Evolutionary conservation across 2,113 vertebrate genomes (phyloP).

Genomic region (Budorcas taxicolor): DNA sequence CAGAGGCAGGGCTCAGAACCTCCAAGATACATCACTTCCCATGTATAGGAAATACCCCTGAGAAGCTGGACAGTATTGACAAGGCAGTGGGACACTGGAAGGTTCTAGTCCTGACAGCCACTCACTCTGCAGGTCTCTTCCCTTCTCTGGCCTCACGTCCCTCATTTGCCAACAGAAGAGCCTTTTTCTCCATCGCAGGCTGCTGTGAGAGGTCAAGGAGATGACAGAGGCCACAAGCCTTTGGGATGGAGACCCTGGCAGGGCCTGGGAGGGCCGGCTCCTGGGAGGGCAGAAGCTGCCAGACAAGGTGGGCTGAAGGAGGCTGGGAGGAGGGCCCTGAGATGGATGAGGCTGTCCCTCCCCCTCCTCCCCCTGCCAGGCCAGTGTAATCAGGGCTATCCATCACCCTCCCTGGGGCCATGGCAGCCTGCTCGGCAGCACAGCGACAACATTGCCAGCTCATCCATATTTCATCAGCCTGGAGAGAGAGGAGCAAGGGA

Average conservation of each 20-base stretch:
- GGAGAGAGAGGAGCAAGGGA: background rate
- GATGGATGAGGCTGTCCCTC: background rate
- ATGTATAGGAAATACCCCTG: background rate
- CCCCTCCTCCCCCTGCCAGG: fast-evolving
- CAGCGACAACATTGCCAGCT: background rate
- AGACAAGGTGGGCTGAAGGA: no score
- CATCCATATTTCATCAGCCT: background rate
- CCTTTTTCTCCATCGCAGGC: background rate
- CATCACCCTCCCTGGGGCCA: background rate
- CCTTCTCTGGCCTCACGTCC: background rate
- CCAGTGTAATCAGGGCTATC: background rate
- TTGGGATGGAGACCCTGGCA: background rate
- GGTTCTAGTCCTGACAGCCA: background rate
- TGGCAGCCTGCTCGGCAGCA: background rate
- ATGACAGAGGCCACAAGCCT: background rate
- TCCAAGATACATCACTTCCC: background rate
- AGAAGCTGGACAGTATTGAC: background rate
- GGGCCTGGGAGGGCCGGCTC: background rate
- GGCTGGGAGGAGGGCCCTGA: background rate
- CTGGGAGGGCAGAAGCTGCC: background rate
- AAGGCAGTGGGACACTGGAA: background rate
- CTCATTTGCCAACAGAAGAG: background rate
- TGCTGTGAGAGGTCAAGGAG: background rate
- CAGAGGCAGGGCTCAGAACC: background rate
- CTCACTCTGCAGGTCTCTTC: background rate